Evolutionary conservation across 2,888 invertebrate species (phyloP).

Genomic region (Rotaria socialis): DNA sequence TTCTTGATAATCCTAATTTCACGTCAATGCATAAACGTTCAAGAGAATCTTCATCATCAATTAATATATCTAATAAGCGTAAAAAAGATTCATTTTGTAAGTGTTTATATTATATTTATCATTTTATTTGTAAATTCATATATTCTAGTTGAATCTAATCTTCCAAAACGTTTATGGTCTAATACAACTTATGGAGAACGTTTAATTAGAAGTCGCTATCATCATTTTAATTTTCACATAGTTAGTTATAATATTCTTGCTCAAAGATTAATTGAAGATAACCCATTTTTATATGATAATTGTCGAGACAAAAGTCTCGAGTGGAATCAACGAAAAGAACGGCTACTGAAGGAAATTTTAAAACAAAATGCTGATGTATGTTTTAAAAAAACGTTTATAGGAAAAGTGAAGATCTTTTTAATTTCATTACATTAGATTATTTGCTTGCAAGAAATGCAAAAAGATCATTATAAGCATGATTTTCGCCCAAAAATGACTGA

Average conservation of each 20-base stretch:
- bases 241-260: constrained; percentile 75
- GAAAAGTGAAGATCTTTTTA: background rate
- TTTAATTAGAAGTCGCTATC: background rate
- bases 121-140: background rate
- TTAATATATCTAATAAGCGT: background rate
- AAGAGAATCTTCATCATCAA: background rate
- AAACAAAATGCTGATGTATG: constrained; percentile 66
- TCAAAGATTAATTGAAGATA: constrained; percentile 72
- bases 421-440: constrained; percentile 67
- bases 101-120: background rate
- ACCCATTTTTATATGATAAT: constrained; percentile 69
- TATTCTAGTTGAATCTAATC: background rate
- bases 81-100: background rate
- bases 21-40: background rate
- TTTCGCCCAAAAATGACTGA: constrained; percentile 61
- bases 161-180: background rate
- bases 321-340: constrained; percentile 69
- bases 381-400: constrained; percentile 13
- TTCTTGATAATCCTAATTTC: background rate
- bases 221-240: constrained; percentile 40
- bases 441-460: constrained; percentile 85
- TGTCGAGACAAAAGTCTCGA: constrained; percentile 63
- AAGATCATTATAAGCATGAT: constrained; percentile 68
- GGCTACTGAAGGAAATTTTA: constrained; percentile 65
- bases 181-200: background rate